These are phyloP conservation scores for Oryzias sinensis DNA, from an alignment of 2,797 vertebrate species.

Conservation along the genomic window DNA sequence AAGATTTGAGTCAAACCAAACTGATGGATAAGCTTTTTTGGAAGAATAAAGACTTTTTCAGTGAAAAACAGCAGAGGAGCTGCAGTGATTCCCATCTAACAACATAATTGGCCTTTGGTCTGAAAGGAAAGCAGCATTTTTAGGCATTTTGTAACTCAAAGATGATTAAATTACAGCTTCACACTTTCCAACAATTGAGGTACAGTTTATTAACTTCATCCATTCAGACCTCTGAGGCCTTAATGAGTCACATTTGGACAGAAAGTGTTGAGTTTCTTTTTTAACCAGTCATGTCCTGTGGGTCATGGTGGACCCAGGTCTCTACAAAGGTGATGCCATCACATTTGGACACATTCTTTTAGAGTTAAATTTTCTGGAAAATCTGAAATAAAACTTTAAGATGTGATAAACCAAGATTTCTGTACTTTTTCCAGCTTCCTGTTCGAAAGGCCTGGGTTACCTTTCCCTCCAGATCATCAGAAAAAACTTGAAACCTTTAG, in stretches of 20 bases:
- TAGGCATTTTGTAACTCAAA: conserved; percentile 4
- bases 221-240: conserved; percentile 10
- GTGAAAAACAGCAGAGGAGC: conserved; percentile 8
- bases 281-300: not conserved
- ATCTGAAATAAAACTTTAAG: too few relatives aligned
- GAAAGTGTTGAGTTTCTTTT: not conserved
- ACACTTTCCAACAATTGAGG: conserved; percentile 1
- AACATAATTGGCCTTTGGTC: not conserved
- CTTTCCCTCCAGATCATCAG: too few relatives aligned
- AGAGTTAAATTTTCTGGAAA: too few relatives aligned
- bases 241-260: not conserved
- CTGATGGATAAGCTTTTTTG: not conserved
- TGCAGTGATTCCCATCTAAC: not conserved
- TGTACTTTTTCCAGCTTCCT: too few relatives aligned
- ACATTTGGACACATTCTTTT: not conserved
- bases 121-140: conserved; percentile 14
- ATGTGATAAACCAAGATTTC: too few relatives aligned
- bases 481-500: too few relatives aligned
- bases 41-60: conserved; percentile 5
- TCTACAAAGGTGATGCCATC: not conserved
- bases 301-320: not conserved
- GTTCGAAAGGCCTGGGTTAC: too few relatives aligned
- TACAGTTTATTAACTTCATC: conserved; percentile 2
- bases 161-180: not conserved
- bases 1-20: conserved; percentile 1